phyloP scores from a whole-genome alignment of 2,888 invertebrate genomes.

The Drosophila quinaria region DNA sequence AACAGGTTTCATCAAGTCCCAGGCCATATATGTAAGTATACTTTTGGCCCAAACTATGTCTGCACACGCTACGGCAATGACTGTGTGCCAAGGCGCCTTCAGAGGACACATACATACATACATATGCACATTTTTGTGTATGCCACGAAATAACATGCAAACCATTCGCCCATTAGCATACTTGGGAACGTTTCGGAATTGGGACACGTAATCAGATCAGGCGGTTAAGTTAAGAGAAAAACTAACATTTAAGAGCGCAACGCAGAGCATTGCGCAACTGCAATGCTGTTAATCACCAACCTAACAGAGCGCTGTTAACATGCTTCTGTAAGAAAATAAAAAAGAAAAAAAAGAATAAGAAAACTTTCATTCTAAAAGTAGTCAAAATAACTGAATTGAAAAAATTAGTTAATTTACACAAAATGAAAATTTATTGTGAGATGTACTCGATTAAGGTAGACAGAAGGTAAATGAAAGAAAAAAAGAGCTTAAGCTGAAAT shows the following conservation, averaged over 20 bases:
- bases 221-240: conserved; percentile 37
- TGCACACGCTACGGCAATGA: conserved; percentile 32
- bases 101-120: conserved; percentile 35
- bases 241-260: conserved; percentile 70
- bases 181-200: conserved; percentile 40
- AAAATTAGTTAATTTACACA: no score
- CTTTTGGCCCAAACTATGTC: conserved; percentile 30
- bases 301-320: conserved; percentile 20
- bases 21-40: conserved; percentile 36
- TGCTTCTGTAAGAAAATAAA: neutral
- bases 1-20: conserved; percentile 73
- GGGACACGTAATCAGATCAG: conserved; percentile 32
- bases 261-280: conserved; percentile 52
- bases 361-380: neutral
- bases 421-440: no score
- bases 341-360: neutral
- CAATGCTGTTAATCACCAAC: conserved; percentile 29
- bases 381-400: neutral
- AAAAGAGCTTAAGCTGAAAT: no score
- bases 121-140: conserved; percentile 41
- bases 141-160: conserved; percentile 53
- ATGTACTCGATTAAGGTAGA: no score
- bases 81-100: conserved; percentile 35
- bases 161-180: conserved; percentile 45
- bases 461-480: no score